Evolutionary conservation across 1,140 invertebrate species (phyloP).

Genomic region (Mya arenaria): DNA sequence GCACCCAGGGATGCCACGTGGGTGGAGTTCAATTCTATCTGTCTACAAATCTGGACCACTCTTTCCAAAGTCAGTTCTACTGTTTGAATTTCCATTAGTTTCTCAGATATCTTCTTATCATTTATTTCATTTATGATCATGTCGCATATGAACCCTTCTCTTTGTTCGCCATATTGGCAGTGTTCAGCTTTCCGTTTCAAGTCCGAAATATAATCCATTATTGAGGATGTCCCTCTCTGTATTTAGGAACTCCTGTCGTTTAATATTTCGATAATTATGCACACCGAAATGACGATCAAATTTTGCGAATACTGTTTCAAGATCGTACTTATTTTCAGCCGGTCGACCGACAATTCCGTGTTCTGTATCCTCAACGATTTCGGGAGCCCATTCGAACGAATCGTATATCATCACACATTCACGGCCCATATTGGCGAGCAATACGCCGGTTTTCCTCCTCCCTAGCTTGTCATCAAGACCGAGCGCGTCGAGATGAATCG

Average conservation of each 20-base stretch:
- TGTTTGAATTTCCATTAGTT: background rate
- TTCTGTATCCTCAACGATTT: background rate
- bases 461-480: slow-evolving; percentile 40
- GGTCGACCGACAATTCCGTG: background rate
- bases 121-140: slow-evolving; percentile 1
- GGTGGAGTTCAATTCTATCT: background rate
- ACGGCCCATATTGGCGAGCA: slow-evolving; percentile 18
- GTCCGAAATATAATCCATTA: slow-evolving; percentile 13
- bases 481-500: slow-evolving; percentile 37
- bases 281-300: slow-evolving; percentile 41
- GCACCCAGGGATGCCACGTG: background rate
- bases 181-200: slow-evolving; percentile 24
- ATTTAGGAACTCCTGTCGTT: slow-evolving; percentile 32
- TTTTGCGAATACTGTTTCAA: slow-evolving; percentile 16
- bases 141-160: slow-evolving; percentile 1
- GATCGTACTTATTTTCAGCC: slow-evolving; percentile 16
- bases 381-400: slow-evolving; percentile 13
- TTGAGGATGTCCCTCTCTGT: slow-evolving; percentile 11
- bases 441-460: slow-evolving; percentile 28
- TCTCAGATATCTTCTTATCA: background rate
- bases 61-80: background rate
- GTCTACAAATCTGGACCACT: background rate
- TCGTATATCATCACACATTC: slow-evolving; percentile 30
- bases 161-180: slow-evolving; percentile 14
- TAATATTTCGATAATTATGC: slow-evolving; percentile 46